These are phyloP conservation scores for Oscheius sp. DNA, from an alignment of 2,888 invertebrate species.

Conservation along the genomic window DNA sequence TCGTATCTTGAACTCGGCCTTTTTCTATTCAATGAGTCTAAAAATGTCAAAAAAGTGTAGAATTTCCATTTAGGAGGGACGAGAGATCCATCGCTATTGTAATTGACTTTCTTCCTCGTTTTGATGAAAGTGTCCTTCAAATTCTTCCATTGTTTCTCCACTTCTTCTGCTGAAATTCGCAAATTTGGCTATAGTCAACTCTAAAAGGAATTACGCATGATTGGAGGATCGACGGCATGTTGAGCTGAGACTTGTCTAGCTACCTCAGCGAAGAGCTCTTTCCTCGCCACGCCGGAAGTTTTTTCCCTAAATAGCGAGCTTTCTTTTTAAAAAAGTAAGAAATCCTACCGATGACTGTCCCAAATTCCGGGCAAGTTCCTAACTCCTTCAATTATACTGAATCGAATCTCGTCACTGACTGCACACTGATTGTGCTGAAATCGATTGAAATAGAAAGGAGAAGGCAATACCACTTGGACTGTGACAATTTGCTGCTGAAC, in stretches of 20 bases:
- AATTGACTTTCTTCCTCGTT: slow-evolving; percentile 36
- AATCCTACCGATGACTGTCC: slow-evolving; percentile 30
- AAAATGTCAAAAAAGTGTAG: slow-evolving; percentile 32
- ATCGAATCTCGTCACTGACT: slow-evolving; percentile 38
- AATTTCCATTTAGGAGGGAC: slow-evolving; percentile 53
- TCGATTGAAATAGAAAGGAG: too few relatives aligned
- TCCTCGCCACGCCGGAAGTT: slow-evolving; percentile 26
- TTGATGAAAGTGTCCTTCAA: slow-evolving; percentile 49
- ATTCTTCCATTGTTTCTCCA: slow-evolving; percentile 51
- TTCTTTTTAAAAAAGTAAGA: not conserved
- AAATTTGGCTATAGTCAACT: too few relatives aligned
- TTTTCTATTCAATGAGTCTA: slow-evolving; percentile 28
- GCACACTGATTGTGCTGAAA: slow-evolving; percentile 26
- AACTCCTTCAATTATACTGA: slow-evolving; percentile 42
- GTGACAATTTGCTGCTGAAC: slow-evolving; percentile 15
- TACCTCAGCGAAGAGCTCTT: slow-evolving; percentile 38
- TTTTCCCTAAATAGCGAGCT: slow-evolving; percentile 32
- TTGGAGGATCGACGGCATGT: slow-evolving; percentile 33
- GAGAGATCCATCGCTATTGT: slow-evolving; percentile 38
- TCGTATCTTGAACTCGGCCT: slow-evolving; percentile 10
- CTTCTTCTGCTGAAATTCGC: slow-evolving; percentile 40
- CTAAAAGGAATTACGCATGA: slow-evolving; percentile 25
- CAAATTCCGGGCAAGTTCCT: slow-evolving; percentile 35
- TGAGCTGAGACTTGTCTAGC: slow-evolving; percentile 35
- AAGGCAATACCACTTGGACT: too few relatives aligned